Evolutionary conservation across 2,113 vertebrate genomes (phyloP).

Genomic region (Phalacrocorax aristotelis): DNA sequence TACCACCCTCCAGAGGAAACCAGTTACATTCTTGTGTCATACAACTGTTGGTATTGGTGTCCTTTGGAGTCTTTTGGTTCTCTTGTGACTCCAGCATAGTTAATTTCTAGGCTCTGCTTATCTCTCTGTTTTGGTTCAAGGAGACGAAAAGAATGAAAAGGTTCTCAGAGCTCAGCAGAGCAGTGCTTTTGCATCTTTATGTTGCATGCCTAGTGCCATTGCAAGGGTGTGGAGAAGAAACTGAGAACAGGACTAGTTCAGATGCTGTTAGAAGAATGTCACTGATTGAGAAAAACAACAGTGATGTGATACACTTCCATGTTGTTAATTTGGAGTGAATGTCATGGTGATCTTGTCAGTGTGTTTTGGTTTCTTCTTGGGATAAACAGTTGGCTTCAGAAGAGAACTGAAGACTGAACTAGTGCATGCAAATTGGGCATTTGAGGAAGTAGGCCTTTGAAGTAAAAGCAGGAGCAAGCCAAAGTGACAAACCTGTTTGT

Average conservation of each 20-base stretch:
- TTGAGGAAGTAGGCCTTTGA: background rate
- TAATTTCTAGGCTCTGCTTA: background rate
- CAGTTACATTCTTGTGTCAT: background rate
- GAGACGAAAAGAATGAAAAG: background rate
- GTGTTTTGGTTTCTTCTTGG: background rate
- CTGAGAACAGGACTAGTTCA: background rate
- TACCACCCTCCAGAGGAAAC: background rate
- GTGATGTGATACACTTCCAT: background rate
- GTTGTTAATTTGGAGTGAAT: background rate
- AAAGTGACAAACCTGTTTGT: background rate
- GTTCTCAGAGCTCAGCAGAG: background rate
- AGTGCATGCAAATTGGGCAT: background rate
- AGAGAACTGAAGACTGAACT: background rate
- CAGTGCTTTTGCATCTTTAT: background rate
- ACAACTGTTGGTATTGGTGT: background rate
- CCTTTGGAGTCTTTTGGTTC: background rate
- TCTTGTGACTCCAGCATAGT: background rate
- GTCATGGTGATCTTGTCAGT: background rate
- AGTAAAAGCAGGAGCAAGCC: background rate
- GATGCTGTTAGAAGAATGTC: background rate
- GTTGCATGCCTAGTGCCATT: background rate
- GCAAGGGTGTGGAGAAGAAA: background rate
- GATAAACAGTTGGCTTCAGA: background rate
- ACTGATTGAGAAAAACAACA: background rate
- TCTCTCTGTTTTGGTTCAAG: background rate